Evolutionary conservation across 2,888 invertebrate genomes (phyloP).

Genomic region (Tachina lurida): DNA sequence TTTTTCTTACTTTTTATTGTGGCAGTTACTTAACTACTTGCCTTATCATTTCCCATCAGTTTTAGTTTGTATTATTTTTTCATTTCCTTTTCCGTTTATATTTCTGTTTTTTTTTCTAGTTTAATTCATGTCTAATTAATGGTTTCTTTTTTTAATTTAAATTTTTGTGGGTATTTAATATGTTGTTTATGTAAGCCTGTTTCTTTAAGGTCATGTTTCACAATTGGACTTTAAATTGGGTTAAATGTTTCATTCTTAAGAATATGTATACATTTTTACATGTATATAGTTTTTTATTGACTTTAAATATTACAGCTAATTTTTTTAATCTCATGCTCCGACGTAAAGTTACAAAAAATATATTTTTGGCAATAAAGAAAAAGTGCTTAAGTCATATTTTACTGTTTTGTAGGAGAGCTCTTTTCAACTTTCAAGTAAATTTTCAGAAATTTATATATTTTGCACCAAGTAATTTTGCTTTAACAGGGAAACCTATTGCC

Average conservation of each 20-base stretch:
- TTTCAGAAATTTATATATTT: too few species aligned
- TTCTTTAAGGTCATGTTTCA: constrained; percentile 15
- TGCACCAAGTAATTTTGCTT: too few species aligned
- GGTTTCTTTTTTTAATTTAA: neutral
- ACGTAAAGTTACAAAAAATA: too few species aligned
- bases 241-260: neutral
- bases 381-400: too few species aligned
- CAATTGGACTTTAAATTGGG: neutral
- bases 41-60: constrained; percentile 39
- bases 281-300: too few species aligned
- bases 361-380: too few species aligned
- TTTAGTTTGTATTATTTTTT: constrained; percentile 27
- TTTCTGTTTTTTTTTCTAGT: neutral
- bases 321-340: too few species aligned
- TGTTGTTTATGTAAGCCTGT: constrained; percentile 2
- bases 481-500: too few species aligned
- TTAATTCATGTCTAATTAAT: constrained; percentile 10
- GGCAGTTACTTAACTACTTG: constrained; percentile 66
- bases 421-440: too few species aligned
- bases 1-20: constrained; percentile 34
- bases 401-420: too few species aligned
- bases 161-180: neutral
- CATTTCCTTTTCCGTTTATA: constrained; percentile 11
- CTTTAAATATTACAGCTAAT: too few species aligned
- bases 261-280: too few species aligned